Evolutionary conservation across 2,888 invertebrate genomes (phyloP), one percentile per base, ranked within the genome.

Genomic region (Tanypteryx hageni): DNA sequence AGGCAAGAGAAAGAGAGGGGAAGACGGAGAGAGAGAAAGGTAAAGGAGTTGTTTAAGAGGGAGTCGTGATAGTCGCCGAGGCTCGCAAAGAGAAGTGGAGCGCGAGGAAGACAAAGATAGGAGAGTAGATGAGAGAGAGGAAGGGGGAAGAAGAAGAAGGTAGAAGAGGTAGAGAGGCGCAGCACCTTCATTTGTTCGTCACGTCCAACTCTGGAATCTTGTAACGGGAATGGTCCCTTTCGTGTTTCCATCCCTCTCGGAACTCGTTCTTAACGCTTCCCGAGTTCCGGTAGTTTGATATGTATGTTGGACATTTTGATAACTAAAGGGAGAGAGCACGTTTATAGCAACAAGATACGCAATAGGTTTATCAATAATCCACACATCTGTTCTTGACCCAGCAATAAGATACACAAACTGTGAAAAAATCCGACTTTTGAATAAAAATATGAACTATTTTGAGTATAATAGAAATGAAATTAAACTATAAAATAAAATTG

Each of bases 101-200:
- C 89, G 89, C 61, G 89, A 64, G 89, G 68, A 89, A 89, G 89
- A 89, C 89, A 89, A 89, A 89, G 89, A 89, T 89, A 44, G 89
- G 44, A 44, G 64, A 83, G 83, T 83, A 57, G 83, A 57, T 83
- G 57, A 44, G 56, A n/a, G 83, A 8, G 83, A 16, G 57, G 57
- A 44, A 57, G 57, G 83, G 83, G 7, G 57, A 56, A 16, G 56
- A 56, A 10, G 56, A 2, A 10, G 31, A 7, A n/a, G 57, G 83
- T 18, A 57, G 44, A n/a, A 86, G 59, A 89, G 59, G 22, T 61
- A 27, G 44, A 10, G 44, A 14, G 22, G 18, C 44, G n/a, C 16
- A 64, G 44, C 64, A 18, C 89, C 89, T 89, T 89, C 89, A 89
- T 89, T 89, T 89, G 64, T 89, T 89, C 89, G 89, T 89, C 89